Percentiles rank a stretch among this genome's conserved stretches.
Conservation (phyloP, 2,797 vertebrate species). For the Bradypodion pumilum region DNA sequence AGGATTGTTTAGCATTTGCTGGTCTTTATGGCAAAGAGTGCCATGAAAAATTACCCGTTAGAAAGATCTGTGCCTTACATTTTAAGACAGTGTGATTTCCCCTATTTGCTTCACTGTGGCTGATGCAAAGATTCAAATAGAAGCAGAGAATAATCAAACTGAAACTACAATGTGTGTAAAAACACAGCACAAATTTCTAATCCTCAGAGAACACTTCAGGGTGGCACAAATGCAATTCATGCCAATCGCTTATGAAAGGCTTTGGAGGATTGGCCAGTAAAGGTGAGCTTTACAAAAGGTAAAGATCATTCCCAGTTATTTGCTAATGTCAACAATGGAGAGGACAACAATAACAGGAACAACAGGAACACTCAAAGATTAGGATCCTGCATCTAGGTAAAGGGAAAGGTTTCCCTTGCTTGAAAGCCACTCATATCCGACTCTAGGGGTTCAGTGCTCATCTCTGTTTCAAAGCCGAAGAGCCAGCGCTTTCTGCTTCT, state of each 20-base stretch:
- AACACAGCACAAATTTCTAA: neutral
- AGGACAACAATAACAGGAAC: neutral
- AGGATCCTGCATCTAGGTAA: neutral
- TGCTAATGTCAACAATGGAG: neutral
- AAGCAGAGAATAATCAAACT: constrained; percentile 8
- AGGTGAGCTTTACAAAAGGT: neutral
- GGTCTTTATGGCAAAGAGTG: constrained; percentile 32
- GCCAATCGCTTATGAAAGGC: neutral
- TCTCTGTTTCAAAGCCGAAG: too few species aligned
- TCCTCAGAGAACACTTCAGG: neutral
- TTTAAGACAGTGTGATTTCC: constrained; percentile 33
- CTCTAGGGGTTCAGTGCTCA: too few species aligned
- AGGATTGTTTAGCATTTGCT: constrained; percentile 42
- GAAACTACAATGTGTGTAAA: neutral
- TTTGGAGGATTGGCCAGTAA: neutral
- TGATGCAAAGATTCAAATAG: neutral
- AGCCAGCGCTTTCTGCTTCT: too few species aligned
- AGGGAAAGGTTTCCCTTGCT: too few species aligned
- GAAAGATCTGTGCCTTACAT: constrained; percentile 13
- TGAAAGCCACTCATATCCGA: too few species aligned
- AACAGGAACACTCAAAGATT: neutral
- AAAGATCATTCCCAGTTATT: neutral
- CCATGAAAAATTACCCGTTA: constrained; percentile 16
- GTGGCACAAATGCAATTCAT: neutral
- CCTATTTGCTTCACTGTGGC: neutral